Evolutionary conservation across 2,797 vertebrate genomes (phyloP), one percentile per base, ranked within the genome.

Genomic region (Gephyroberyx darwinii): DNA sequence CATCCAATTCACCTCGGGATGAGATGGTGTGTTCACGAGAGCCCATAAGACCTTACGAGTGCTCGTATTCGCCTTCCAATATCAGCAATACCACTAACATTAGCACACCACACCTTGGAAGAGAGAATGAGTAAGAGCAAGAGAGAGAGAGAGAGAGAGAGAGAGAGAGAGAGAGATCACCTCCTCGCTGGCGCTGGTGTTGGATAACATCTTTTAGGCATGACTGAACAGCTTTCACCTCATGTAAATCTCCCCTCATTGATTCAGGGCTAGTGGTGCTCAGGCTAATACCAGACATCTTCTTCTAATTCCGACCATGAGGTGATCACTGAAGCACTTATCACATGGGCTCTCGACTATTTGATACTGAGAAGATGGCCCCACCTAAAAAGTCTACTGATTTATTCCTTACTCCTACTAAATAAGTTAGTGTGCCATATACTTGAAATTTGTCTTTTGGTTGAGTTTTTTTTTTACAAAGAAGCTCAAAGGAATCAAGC

Each of bases 201-300:
- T 78, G 78, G 67, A 83, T 81, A 82, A 84, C 83, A 89, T 76
- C 74, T 67, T 74, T 82, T 73, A 75, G 78, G 51, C 80, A 67
- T 75, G 82, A 84, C 82, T 80, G 82, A 71, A 78, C 67, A 39
- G 65, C 69, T 88, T 88, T 89, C 60, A 85, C 83, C 86, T 86
- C 64, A 82, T 82, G 77, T 80, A 81, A 89, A 90, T 90, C 78
- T 82, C 53, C 41, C 10, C 73, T 83, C 74, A 88, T 88, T 78
- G 86, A 91, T 89, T 90, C 70, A 48, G 39, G 20, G 26, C 80
- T 85, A 69, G 89, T 80, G 86, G 80, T 76, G 48, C 87, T 87
- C 80, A 58, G 70, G 69, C 88, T 91, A 84, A 92, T 90, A 88
- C 82, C 64, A 72, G 65, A 55, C 57, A 60, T 81, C 78, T 83